phyloP scores from a whole-genome alignment of 2,888 invertebrate species.

The Meteorus cinctellus region DNA sequence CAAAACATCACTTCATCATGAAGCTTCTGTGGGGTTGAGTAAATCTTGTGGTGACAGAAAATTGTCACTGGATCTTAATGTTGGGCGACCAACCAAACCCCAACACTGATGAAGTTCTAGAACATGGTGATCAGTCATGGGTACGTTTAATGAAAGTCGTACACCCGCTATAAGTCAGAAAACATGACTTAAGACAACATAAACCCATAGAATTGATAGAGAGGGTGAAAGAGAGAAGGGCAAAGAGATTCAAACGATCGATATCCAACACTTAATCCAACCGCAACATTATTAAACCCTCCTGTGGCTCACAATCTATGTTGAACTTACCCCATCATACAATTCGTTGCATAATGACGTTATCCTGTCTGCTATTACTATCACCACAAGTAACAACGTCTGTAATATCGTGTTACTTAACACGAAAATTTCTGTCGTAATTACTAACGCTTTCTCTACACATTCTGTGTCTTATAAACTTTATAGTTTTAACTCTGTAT shows the following conservation, averaged over 20 bases:
- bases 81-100: slow-evolving; percentile 17
- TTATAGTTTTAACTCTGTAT: neutral
- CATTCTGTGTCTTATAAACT: neutral
- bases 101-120: slow-evolving; percentile 30
- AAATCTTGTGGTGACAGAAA: neutral
- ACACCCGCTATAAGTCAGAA: slow-evolving; percentile 49
- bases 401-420: neutral
- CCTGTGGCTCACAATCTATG: slow-evolving; percentile 58
- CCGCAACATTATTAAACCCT: slow-evolving; percentile 62
- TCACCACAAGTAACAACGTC: slow-evolving; percentile 1
- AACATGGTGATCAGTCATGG: slow-evolving; percentile 66
- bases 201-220: slow-evolving; percentile 38
- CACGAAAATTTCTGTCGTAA: neutral
- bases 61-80: slow-evolving; percentile 30
- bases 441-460: neutral
- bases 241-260: slow-evolving; percentile 48
- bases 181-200: slow-evolving; percentile 50
- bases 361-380: slow-evolving; percentile 44
- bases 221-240: slow-evolving; percentile 33
- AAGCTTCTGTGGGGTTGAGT: neutral
- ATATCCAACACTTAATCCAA: slow-evolving; percentile 58
- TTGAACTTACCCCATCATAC: slow-evolving; percentile 46
- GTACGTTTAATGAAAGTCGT: slow-evolving; percentile 67
- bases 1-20: slow-evolving; percentile 29
- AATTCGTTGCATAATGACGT: slow-evolving; percentile 41